Percentiles rank a stretch among this genome's conserved stretches.
phyloP scores from a whole-genome alignment of 2,888 invertebrate species.

The Tachystola acroxantha region DNA sequence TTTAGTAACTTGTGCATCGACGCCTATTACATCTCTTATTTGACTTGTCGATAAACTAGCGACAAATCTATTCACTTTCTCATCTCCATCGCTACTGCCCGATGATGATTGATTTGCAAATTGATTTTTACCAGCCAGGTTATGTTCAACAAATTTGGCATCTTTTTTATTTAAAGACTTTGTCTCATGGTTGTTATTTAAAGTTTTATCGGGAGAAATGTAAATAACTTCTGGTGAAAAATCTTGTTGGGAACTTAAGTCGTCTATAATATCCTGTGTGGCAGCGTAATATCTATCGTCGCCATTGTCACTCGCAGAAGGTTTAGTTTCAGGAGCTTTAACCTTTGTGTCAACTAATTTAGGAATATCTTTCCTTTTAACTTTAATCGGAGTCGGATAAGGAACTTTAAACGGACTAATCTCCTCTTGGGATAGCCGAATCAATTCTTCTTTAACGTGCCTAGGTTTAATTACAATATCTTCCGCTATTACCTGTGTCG shows the following conservation, averaged over 20 bases:
- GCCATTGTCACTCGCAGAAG: slow-evolving; percentile 10
- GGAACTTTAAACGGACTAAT: slow-evolving; percentile 57
- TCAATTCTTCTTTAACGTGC: not conserved
- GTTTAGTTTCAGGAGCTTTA: slow-evolving; percentile 8
- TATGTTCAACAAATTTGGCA: too few species aligned
- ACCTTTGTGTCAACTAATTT: slow-evolving; percentile 18
- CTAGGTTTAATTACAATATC: slow-evolving; percentile 11
- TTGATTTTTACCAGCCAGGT: slow-evolving; percentile 1
- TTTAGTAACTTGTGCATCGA: slow-evolving; percentile 19
- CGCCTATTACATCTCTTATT: slow-evolving; percentile 32
- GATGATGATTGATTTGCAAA: slow-evolving; percentile 6
- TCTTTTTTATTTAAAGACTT: too few species aligned
- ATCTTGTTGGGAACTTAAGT: slow-evolving; percentile 50
- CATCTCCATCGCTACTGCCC: slow-evolving; percentile 21
- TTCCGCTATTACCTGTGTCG: slow-evolving; percentile 42
- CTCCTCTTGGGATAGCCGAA: slow-evolving; percentile 23
- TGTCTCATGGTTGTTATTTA: not conserved
- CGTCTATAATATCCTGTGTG: slow-evolving; percentile 58
- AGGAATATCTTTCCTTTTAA: slow-evolving; percentile 33
- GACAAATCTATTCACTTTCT: slow-evolving; percentile 28
- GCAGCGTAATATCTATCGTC: slow-evolving; percentile 49
- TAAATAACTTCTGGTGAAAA: slow-evolving; percentile 13
- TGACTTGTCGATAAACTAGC: slow-evolving; percentile 30
- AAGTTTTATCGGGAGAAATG: not conserved
- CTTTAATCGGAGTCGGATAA: slow-evolving; percentile 35